Conservation (phyloP, 2,888 invertebrate species). For the Caenorhabditis sulstoni region DNA sequence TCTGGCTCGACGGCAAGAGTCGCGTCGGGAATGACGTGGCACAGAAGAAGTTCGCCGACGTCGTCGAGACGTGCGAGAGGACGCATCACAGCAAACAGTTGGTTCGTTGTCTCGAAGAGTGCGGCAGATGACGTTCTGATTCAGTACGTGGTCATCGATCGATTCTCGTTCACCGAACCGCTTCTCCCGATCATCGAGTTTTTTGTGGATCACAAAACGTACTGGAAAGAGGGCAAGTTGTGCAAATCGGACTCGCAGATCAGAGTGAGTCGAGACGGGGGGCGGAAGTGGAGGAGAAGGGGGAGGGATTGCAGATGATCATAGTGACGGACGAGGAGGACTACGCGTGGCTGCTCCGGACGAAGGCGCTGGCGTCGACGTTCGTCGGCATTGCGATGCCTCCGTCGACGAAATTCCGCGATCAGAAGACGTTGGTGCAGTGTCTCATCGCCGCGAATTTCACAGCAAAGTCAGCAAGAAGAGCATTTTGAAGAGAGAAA, state of each 20-base stretch:
- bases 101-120: slow-evolving; percentile 9
- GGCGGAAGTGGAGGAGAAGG: background rate
- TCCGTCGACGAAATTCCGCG: slow-evolving; percentile 34
- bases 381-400: slow-evolving; percentile 62
- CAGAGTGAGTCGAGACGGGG: too few relatives aligned
- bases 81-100: slow-evolving; percentile 39
- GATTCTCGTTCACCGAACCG: slow-evolving; percentile 69
- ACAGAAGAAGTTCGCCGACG: slow-evolving; percentile 66
- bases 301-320: slow-evolving; percentile 61
- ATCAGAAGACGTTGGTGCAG: slow-evolving; percentile 56
- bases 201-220: slow-evolving; percentile 70
- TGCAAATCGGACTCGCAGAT: slow-evolving; percentile 58
- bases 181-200: slow-evolving; percentile 72
- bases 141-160: slow-evolving; percentile 68
- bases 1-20: slow-evolving; percentile 67
- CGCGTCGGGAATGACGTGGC: slow-evolving; percentile 68
- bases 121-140: background rate
- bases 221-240: slow-evolving; percentile 60
- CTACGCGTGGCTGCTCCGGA: slow-evolving; percentile 55
- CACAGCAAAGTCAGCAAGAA: slow-evolving; percentile 67
- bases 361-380: slow-evolving; percentile 50
- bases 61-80: slow-evolving; percentile 56
- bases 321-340: slow-evolving; percentile 70
- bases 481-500: too few relatives aligned
- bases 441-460: slow-evolving; percentile 66